Evolutionary conservation across 2,113 vertebrate genomes (phyloP).

Genomic region (Hippolais icterina): DNA sequence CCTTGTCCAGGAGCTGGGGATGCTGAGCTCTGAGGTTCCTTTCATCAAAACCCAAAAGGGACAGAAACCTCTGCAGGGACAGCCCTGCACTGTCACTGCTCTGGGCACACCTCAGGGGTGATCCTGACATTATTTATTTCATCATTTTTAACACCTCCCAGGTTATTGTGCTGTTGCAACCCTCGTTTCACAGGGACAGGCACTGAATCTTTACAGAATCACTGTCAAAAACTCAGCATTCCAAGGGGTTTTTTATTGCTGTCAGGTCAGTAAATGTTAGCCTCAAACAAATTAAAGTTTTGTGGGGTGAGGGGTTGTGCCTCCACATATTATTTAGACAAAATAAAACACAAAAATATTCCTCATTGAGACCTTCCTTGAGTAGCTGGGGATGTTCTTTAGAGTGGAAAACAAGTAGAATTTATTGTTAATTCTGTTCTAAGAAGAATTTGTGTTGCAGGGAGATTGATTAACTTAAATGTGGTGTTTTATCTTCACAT

Average conservation of each 20-base stretch:
- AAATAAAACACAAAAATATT: no score
- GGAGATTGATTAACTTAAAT: background rate
- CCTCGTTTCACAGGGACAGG: no score
- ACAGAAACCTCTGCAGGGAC: background rate
- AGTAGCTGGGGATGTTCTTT: background rate
- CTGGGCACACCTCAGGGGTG: background rate
- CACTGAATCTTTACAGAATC: no score
- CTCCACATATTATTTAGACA: no score
- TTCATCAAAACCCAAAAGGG: fast-evolving
- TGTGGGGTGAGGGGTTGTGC: no score
- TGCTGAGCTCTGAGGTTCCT: background rate
- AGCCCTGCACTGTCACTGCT: background rate
- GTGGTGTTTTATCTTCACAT: background rate
- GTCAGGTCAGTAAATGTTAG: no score
- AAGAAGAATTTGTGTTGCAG: background rate
- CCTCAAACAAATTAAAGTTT: no score
- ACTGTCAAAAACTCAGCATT: no score
- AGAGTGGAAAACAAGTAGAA: background rate
- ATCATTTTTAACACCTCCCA: background rate
- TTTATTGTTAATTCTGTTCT: background rate
- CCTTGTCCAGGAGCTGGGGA: background rate
- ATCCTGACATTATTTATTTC: background rate
- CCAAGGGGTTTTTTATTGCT: no score
- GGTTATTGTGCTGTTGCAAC: no score
- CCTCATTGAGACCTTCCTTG: background rate